phyloP scores from a whole-genome alignment of 2,888 invertebrate genomes.

The Chymomyza amoena region DNA sequence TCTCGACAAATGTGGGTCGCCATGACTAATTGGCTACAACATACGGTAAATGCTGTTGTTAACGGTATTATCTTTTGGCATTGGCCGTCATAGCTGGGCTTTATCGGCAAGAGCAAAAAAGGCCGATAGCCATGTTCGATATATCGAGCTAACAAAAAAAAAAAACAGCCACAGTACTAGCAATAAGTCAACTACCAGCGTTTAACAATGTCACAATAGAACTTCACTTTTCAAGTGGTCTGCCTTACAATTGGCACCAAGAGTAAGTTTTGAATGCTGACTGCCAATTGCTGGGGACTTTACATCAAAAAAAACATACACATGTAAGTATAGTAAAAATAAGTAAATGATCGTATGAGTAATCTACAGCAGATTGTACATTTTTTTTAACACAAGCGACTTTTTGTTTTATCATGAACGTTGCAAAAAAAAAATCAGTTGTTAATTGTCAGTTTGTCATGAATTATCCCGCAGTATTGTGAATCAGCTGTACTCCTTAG shows the following conservation, averaged over 20 bases:
- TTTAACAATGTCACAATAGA: not conserved
- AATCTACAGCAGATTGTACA: not conserved
- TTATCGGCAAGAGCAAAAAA: not conserved
- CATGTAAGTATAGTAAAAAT: not conserved
- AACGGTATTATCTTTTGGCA: conserved; percentile 52
- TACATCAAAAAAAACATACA: not conserved
- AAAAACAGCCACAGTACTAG: conserved; percentile 5
- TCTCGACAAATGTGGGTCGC: not conserved
- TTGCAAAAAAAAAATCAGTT: conserved; percentile 30
- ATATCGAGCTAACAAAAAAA: not conserved
- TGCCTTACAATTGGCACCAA: conserved; percentile 4
- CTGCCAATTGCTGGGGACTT: conserved; percentile 36
- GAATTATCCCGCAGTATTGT: conserved; percentile 3
- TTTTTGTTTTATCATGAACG: conserved; percentile 14
- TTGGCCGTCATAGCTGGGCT: conserved; percentile 16
- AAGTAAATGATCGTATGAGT: not conserved
- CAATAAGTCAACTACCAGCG: conserved; percentile 45
- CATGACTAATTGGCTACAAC: not conserved
- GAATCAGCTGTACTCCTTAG: conserved; percentile 24
- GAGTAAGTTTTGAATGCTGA: conserved; percentile 19
- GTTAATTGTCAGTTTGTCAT: conserved; percentile 56
- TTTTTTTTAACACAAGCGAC: not conserved
- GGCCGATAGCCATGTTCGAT: conserved; percentile 8
- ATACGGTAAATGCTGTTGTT: conserved; percentile 18
- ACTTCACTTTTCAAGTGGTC: not conserved